These are phyloP conservation scores for Chitala chitala DNA, from an alignment of 2,113 vertebrate genomes.

Conservation along the genomic window DNA sequence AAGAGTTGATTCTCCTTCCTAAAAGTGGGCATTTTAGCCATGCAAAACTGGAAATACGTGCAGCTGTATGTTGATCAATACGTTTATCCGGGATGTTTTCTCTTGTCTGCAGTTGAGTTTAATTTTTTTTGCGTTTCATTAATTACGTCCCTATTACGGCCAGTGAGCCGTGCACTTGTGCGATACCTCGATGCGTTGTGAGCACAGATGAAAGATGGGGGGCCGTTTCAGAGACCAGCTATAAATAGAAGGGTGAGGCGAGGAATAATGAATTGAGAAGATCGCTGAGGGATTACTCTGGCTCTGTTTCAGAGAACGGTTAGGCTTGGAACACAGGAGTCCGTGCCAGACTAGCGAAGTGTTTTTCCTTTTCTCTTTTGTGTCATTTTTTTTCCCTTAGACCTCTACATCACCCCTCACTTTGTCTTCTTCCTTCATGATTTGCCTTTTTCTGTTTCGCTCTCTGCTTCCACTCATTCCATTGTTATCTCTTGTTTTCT, in stretches of 20 bases:
- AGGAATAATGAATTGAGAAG: slow-evolving; percentile 27
- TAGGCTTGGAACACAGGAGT: neutral
- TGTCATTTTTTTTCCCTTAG: neutral
- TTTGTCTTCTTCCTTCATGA: neutral
- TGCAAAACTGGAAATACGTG: neutral
- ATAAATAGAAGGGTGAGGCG: slow-evolving; percentile 39
- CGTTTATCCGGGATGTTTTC: neutral
- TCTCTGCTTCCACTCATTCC: slow-evolving; percentile 13
- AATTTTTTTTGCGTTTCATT: slow-evolving; percentile 3
- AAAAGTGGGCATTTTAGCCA: neutral
- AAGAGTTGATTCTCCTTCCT: neutral
- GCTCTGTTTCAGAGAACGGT: slow-evolving; percentile 27
- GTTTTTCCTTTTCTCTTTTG: neutral
- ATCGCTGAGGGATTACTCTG: slow-evolving; percentile 37
- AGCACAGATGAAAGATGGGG: slow-evolving; percentile 22
- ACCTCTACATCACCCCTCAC: slow-evolving; percentile 7
- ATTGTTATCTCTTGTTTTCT: neutral
- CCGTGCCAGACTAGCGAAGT: neutral
- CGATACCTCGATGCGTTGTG: slow-evolving; percentile 22
- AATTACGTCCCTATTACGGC: slow-evolving; percentile 21
- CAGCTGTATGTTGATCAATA: neutral
- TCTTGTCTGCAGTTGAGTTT: neutral
- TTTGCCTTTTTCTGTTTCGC: slow-evolving; percentile 18
- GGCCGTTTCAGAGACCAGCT: slow-evolving; percentile 23
- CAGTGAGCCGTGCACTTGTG: slow-evolving; percentile 28